Percentiles rank a stretch among this genome's conserved stretches.
Conservation (phyloP, 2,888 invertebrate species). For the Orthosia gracilis region DNA sequence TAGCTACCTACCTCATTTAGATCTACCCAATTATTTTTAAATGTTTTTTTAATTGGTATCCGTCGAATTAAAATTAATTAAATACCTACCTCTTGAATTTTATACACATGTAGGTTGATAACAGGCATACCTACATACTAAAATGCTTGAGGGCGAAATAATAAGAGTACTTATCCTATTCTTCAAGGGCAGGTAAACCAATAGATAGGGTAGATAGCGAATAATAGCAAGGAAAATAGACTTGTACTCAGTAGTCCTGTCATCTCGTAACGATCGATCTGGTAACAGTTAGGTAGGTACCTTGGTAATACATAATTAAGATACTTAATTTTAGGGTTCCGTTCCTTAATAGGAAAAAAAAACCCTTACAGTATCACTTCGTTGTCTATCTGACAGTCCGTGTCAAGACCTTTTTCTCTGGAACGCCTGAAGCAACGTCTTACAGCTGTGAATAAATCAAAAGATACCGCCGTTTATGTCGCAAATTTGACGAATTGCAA, state of each 20-base stretch:
- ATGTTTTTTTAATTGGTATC: constrained; percentile 47
- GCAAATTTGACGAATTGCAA: too few relatives aligned
- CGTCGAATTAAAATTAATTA: constrained; percentile 50
- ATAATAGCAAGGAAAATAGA: background rate
- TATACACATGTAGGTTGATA: constrained; percentile 47
- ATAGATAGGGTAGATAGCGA: background rate
- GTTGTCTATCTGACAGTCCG: too few relatives aligned
- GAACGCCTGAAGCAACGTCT: too few relatives aligned
- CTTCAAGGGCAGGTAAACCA: background rate
- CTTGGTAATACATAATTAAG: too few relatives aligned
- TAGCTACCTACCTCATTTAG: constrained; percentile 31
- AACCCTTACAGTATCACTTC: too few relatives aligned
- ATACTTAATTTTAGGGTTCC: too few relatives aligned
- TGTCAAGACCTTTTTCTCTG: too few relatives aligned
- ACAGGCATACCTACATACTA: constrained; percentile 1
- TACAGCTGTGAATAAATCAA: too few relatives aligned
- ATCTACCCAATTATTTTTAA: constrained; percentile 48
- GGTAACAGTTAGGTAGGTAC: background rate
- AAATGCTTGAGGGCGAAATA: background rate
- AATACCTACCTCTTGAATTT: constrained; percentile 31
- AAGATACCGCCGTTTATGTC: too few relatives aligned
- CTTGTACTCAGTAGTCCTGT: background rate
- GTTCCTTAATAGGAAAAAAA: too few relatives aligned
- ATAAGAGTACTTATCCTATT: background rate
- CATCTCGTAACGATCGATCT: background rate